phyloP scores from a whole-genome alignment of 2,888 invertebrate genomes.

The Cephus spinipes region DNA sequence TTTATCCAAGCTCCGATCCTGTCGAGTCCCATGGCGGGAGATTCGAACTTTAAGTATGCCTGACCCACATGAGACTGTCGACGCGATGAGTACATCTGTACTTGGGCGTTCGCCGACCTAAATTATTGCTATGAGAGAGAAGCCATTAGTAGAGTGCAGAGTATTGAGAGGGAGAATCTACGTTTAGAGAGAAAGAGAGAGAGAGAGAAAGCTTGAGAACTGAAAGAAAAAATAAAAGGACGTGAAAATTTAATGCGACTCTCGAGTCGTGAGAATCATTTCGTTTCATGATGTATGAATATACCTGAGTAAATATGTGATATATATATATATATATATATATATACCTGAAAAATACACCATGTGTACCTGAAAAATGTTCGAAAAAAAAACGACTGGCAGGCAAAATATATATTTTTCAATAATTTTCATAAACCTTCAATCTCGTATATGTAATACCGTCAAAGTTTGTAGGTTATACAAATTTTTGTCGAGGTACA shows the following conservation, averaged over 20 bases:
- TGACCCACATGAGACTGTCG: neutral
- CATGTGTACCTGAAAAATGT: neutral
- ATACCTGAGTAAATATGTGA: neutral
- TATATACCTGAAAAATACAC: too few species aligned
- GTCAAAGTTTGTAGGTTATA: neutral
- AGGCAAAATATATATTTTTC: neutral
- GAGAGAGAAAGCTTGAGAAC: neutral
- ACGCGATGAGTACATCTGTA: neutral
- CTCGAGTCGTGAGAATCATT: neutral
- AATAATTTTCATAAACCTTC: neutral
- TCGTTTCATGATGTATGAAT: neutral
- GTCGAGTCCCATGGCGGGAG: neutral
- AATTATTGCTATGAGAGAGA: neutral
- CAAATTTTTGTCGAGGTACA: neutral
- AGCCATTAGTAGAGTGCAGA: neutral
- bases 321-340: neutral
- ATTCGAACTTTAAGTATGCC: neutral
- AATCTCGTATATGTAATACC: neutral
- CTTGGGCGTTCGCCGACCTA: neutral
- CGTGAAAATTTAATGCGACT: neutral
- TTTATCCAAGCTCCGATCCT: neutral
- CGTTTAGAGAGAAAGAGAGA: neutral
- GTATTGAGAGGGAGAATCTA: neutral
- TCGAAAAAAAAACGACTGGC: neutral
- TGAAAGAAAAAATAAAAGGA: neutral